Base-by-base conservation (phyloP, 1,140 invertebrate species). In the Anastatus disparis region DNA sequence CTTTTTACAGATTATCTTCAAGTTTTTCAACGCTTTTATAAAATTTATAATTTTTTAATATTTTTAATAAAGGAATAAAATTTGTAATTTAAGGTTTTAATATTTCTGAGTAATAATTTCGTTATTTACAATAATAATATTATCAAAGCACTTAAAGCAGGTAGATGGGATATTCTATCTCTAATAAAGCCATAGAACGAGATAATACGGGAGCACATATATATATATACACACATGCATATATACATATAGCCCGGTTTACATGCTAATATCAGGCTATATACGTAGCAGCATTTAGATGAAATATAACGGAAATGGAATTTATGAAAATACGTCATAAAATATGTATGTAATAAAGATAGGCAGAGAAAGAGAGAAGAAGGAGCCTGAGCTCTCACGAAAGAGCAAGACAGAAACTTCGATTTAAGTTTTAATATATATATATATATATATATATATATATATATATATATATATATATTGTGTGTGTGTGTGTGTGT, bases 311-410 rank as follows among this genome's bases (percentile, higher is more conserved):
- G 48, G 24, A 55, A 55, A 31, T 58, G 55, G 29, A 58, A 58
- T 58, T 58, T 20, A 58, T 40, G 62, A 38, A 40, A 53, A 53
- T 53, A 15, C 48, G 61, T 50, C 42, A 35, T 50, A 50, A 63
- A 63, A 50, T 29, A 63, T 35, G 61, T 22, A 63, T 48, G 27
- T n/a, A 62, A 46, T 46, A 62, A 35, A 31, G 15, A n/a, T n/a
- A n/a, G n/a, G n/a, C n/a, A n/a, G n/a, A n/a, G n/a, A n/a, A 26
- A 22, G 20, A 26, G 17, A 26, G 24, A 22, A 26, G 48, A 22
- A 26, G 48, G 48, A 2, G 48, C 48, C 17, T 46, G 44, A 8
- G 44, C 12, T n/a, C 12, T 46, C n/a, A n/a, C n/a, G n/a, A n/a
- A n/a, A n/a, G 44, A 46, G 35, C 6, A 8, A 20, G 48, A 4